Percentiles rank a stretch among this genome's conserved stretches.
These are phyloP conservation scores for Sturmia bella DNA, from an alignment of 2,888 invertebrate species.

Conservation along the genomic window DNA sequence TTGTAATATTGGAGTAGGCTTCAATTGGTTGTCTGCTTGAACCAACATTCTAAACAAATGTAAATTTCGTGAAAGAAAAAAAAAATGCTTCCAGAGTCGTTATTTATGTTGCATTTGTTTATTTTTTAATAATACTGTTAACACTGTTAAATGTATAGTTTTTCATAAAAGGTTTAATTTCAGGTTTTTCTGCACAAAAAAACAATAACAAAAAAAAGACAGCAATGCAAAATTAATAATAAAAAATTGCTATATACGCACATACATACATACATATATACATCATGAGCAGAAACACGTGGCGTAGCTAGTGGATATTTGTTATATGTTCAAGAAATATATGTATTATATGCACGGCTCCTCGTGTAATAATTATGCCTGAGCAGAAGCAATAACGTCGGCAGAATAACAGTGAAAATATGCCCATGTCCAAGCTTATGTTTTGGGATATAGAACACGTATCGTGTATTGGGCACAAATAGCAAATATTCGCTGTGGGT, in stretches of 20 bases:
- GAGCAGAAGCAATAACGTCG: no score
- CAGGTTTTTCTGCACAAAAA: constrained; percentile 33
- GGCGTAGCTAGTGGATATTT: no score
- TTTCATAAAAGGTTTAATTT: constrained; percentile 47
- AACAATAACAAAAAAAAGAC: constrained; percentile 11
- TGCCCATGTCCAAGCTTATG: no score
- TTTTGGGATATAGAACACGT: no score
- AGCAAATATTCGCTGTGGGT: no score
- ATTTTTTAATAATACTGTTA: constrained; percentile 47
- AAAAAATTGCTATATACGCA: constrained; percentile 24
- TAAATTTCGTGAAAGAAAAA: not conserved
- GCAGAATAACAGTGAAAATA: no score
- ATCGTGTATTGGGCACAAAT: no score
- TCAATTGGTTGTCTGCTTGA: not conserved
- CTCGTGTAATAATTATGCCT: no score
- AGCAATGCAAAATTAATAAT: constrained; percentile 15
- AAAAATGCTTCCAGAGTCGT: constrained; percentile 29
- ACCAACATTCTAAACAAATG: not conserved
- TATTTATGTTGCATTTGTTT: constrained; percentile 18
- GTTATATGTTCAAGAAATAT: no score
- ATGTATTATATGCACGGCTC: no score
- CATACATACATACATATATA: not conserved
- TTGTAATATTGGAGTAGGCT: no score
- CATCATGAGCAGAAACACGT: no score
- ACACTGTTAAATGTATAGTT: constrained; percentile 61